Evolutionary conservation across 2,797 vertebrate genomes (phyloP), one percentile per base, ranked within the genome.

Genomic region (Semaprochilodus insignis): DNA sequence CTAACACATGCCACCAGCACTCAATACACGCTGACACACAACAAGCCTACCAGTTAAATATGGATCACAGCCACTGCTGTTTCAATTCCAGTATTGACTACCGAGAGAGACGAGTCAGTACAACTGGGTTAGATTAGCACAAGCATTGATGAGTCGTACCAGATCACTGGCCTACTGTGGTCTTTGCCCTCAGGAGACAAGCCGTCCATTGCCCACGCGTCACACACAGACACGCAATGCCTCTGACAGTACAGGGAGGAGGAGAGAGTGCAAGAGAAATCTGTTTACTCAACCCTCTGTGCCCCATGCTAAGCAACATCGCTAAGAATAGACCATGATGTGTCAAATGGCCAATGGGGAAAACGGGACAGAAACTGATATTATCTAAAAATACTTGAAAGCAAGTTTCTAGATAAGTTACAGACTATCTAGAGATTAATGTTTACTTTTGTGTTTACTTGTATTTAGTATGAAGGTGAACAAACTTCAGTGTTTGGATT

Each of bases 311-410:
- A 90, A 93, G 93, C 90, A 85, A 88, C 87, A 80, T 73, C 76
- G 84, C 94, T 93, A 90, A 95, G 94, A 94, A 95, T 96, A 96
- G 94, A 94, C 77, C 57, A 65, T 88, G 92, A 91, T 91, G 83
- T 87, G 83, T 81, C 88, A 88, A 76, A 90, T 83, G 81, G 82
- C 77, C 89, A 91, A 83, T 90, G 87, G 90, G 91, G 89, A 90
- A 74, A 81, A 52, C 66, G 78, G 83, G n/a, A 77, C 74, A 74
- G 59, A 78, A 73, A 52, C 62, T 57, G 14, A 51, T n/a, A 25
- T 10, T 67, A 6, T 55, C 54, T 83, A 66, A 70, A 54, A 74
- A 77, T 34, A 21, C 27, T 59, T 66, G 52, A 63, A 65, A 80
- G 66, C n/a, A 69, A n/a, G 15, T 36, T 19, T 71, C n/a, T 69